Base-by-base conservation (phyloP, 2,113 vertebrate genomes). In the Climacteris rufus region DNA sequence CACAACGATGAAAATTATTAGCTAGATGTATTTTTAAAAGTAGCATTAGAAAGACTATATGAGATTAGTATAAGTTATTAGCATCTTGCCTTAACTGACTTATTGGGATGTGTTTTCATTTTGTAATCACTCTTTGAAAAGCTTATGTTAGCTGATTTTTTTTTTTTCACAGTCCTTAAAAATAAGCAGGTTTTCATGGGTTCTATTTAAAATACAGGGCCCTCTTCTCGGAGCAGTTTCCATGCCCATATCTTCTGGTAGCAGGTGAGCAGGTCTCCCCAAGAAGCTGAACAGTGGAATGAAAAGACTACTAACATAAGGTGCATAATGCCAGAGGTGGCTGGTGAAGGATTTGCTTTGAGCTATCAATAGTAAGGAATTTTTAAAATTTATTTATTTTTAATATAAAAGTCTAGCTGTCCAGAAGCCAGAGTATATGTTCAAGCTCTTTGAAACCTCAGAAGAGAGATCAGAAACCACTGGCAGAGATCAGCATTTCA, bases 281-380 rank as follows among this genome's bases (percentile, higher is more conserved):
- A 1, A 4, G 68, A 77, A 77, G 28, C 25, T 44, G 37, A 78
- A 40, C 12, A 42, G 28, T 22, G n/a, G 45, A 70, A 33, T 33
- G 39, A 60, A 39, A 63, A 64, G 35, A 31, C 5, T 42, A 1
- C 22, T 45, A 7, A 11, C 0, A 0, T 23, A 4, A 87, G 33
- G 8, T 75, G 35, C 8, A 9, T 75, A 45, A 85, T 39, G 22
- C 47, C 49, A 54, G 47, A 75, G 61, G 18, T 57, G 33, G 6
- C 42, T 82, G 40, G 35, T 75, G 82, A 85, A 75, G 50, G 39
- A 56, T 81, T 54, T 6, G 0, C 18, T 49, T 56, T 50, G 10
- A 52, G 25, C 45, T 70, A 37, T 39, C 47, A 78, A 44, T 7
- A 87, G 11, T 54, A 63, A 54, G 25, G 13, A 81, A n/a, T n/a